phyloP scores from a whole-genome alignment of 1,140 invertebrate genomes.

The Tetramorium alpestre region DNA sequence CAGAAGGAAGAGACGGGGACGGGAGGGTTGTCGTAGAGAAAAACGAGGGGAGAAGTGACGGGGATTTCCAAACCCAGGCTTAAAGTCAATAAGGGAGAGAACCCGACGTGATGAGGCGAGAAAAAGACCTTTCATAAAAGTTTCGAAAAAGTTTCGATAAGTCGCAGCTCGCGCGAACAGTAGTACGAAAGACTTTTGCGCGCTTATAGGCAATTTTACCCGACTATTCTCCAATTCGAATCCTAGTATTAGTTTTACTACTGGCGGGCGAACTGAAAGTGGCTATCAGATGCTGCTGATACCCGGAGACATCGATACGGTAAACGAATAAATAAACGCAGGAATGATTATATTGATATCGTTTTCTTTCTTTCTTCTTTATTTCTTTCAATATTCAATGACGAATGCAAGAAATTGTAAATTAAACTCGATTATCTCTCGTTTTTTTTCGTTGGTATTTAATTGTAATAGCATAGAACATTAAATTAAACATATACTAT shows the following conservation, averaged over 20 bases:
- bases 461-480: background rate
- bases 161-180: conserved; percentile 69
- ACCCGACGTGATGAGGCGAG: conserved; percentile 68
- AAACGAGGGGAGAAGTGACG: conserved; percentile 43
- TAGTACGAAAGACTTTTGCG: conserved; percentile 57
- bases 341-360: background rate
- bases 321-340: conserved; percentile 22
- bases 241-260: conserved; percentile 66
- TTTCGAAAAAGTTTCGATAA: conserved; percentile 75
- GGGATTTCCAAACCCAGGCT: conserved; percentile 63
- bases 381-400: background rate
- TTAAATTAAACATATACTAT: conserved; percentile 4
- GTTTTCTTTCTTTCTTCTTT: too few species aligned
- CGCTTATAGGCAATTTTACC: conserved; percentile 72
- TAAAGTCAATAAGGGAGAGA: conserved; percentile 79
- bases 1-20: background rate
- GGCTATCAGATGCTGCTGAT: background rate
- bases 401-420: background rate
- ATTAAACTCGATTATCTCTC: background rate
- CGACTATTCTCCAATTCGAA: conserved; percentile 66
- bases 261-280: background rate
- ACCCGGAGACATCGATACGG: background rate
- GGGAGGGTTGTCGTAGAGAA: background rate
- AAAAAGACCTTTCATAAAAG: conserved; percentile 68
- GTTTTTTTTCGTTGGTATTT: background rate